A percentile compares a stretch with the other conserved stretches of the same genome.
phyloP scores from a whole-genome alignment of 2,888 invertebrate genomes.

The Trichogramma dendrolimi region DNA sequence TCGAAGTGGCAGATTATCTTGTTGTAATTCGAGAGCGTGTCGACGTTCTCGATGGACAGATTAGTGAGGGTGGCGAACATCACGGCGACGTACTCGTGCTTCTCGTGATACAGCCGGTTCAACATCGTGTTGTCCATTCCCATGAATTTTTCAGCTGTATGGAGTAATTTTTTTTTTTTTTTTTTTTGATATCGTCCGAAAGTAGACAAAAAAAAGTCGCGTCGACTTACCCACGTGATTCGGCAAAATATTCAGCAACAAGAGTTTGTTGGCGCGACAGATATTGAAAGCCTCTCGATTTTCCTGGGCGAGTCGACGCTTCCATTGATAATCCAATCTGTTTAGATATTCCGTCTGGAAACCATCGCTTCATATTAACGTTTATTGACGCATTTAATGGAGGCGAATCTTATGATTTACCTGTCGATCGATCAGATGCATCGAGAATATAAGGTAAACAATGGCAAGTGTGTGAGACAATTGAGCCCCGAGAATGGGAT shows the following conservation, averaged over 20 bases:
- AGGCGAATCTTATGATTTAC: constrained; percentile 42
- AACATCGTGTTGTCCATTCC: constrained; percentile 66
- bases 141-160: constrained; percentile 71
- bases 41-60: constrained; percentile 61
- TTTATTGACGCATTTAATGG: neutral
- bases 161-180: neutral
- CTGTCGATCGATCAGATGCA: constrained; percentile 83
- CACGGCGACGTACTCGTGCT: constrained; percentile 84
- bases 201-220: neutral
- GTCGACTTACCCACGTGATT: constrained; percentile 74
- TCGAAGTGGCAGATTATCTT: constrained; percentile 92
- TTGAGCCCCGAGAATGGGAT: constrained; percentile 65
- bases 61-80: constrained; percentile 94
- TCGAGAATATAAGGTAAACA: constrained; percentile 67
- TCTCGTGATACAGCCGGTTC: constrained; percentile 78
- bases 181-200: neutral
- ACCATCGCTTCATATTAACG: neutral
- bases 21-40: constrained; percentile 69
- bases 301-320: constrained; percentile 71
- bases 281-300: constrained; percentile 82
- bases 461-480: constrained; percentile 72
- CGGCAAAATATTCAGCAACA: constrained; percentile 89
- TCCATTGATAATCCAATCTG: constrained; percentile 79
- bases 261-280: constrained; percentile 80
- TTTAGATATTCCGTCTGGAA: constrained; percentile 75